A percentile compares a stretch with the other conserved stretches of the same genome.
Conservation (phyloP, 2,888 invertebrate genomes). For the Ophion ellenae region DNA sequence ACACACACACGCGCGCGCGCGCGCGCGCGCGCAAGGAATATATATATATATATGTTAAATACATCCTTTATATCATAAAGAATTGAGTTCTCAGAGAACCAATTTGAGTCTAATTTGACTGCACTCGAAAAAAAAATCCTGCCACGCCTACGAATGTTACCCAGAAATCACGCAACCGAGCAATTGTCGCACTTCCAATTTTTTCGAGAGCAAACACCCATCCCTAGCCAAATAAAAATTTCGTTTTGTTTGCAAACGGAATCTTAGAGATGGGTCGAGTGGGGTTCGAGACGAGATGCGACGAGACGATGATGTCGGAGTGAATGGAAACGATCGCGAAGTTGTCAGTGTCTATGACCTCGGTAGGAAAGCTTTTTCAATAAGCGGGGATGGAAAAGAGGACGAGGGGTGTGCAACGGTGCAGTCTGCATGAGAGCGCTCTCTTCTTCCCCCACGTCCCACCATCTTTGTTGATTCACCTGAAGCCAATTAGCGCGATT, state of each 20-base stretch:
- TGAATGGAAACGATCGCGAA: conserved; percentile 34
- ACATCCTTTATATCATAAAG: no score
- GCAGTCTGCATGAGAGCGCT: conserved; percentile 48
- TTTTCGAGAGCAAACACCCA: neutral
- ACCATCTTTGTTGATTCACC: conserved; percentile 66
- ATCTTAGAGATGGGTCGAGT: neutral
- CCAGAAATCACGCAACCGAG: neutral
- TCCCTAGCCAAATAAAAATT: neutral
- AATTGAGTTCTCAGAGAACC: neutral
- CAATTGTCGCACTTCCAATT: neutral
- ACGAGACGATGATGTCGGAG: conserved; percentile 35
- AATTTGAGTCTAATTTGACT: neutral
- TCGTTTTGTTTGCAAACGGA: neutral
- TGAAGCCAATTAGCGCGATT: conserved; percentile 73
- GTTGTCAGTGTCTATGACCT: conserved; percentile 65
- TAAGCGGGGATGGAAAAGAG: conserved; percentile 48
- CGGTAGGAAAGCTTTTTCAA: conserved; percentile 57
- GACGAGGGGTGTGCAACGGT: conserved; percentile 44
- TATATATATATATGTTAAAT: no score
- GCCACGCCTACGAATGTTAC: neutral
- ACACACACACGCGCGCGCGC: no score
- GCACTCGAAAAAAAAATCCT: neutral
- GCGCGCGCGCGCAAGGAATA: no score
- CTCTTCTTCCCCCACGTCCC: conserved; percentile 18
- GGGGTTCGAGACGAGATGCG: neutral